These are phyloP conservation scores for Todiramphus chloris DNA, from an alignment of 2,113 vertebrate genomes.

Conservation along the genomic window DNA sequence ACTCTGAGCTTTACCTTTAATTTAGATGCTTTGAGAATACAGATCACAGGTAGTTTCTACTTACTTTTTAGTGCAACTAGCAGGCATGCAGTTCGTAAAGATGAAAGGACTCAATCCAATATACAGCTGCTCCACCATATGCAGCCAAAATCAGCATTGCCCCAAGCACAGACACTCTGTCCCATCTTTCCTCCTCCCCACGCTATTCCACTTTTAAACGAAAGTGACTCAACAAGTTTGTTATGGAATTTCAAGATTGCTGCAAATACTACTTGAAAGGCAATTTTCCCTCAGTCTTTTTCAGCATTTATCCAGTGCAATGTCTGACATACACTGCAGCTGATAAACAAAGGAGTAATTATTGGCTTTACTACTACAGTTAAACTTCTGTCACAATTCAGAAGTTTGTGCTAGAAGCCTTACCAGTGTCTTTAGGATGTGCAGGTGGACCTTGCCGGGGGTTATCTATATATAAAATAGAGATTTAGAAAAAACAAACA, in stretches of 20 bases:
- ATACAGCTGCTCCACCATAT: background rate
- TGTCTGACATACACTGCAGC: background rate
- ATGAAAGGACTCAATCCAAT: background rate
- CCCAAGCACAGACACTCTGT: background rate
- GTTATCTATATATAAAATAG: background rate
- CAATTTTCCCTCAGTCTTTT: background rate
- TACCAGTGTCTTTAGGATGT: slow-evolving; percentile 16
- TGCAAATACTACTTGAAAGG: background rate
- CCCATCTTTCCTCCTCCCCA: background rate
- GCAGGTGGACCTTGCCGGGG: background rate
- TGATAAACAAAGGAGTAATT: background rate
- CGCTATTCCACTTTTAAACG: background rate
- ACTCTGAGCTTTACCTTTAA: background rate
- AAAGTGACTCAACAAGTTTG: background rate
- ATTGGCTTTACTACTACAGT: background rate
- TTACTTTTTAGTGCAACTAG: background rate
- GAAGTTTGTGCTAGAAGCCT: background rate
- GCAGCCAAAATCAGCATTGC: background rate
- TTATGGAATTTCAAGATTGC: background rate
- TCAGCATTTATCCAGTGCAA: background rate
- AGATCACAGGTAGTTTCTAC: background rate
- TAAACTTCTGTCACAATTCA: background rate
- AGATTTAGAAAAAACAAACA: background rate
- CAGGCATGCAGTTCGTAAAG: background rate
- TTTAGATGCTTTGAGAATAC: background rate